Percentiles rank a stretch among this genome's conserved stretches.
Conservation (phyloP, 2,113 vertebrate genomes). For the Cyanoderma ruficeps region DNA sequence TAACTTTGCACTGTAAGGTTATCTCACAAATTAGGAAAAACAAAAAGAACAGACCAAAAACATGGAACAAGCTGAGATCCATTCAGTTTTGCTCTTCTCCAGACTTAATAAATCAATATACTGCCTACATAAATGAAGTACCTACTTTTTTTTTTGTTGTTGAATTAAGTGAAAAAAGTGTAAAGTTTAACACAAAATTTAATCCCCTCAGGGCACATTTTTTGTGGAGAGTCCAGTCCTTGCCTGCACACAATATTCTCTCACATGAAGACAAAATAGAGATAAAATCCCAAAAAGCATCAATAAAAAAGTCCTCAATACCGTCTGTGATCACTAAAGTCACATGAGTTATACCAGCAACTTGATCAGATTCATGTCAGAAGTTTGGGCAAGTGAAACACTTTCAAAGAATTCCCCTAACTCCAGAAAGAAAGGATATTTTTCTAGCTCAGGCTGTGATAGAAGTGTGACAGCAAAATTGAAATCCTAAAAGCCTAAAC, state of each 20-base stretch:
- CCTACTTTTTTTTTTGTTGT: background rate
- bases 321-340: background rate
- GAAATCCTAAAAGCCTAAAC: slow-evolving; percentile 14
- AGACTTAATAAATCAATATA: background rate
- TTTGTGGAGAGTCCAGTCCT: no score
- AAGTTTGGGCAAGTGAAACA: background rate
- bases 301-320: background rate
- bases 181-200: background rate
- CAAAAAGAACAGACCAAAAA: background rate
- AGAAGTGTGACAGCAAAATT: slow-evolving; percentile 27
- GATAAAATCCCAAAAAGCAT: background rate
- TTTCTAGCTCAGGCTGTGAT: background rate
- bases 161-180: background rate
- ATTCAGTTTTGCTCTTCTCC: background rate
- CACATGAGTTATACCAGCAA: background rate
- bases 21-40: background rate
- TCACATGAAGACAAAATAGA: background rate
- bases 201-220: background rate
- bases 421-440: background rate
- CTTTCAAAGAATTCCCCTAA: background rate
- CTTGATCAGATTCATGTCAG: background rate
- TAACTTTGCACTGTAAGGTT: background rate
- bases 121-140: background rate
- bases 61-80: background rate
- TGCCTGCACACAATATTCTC: background rate